Base-by-base conservation (phyloP, 2,797 vertebrate genomes). In the Galaxias olidus region DNA sequence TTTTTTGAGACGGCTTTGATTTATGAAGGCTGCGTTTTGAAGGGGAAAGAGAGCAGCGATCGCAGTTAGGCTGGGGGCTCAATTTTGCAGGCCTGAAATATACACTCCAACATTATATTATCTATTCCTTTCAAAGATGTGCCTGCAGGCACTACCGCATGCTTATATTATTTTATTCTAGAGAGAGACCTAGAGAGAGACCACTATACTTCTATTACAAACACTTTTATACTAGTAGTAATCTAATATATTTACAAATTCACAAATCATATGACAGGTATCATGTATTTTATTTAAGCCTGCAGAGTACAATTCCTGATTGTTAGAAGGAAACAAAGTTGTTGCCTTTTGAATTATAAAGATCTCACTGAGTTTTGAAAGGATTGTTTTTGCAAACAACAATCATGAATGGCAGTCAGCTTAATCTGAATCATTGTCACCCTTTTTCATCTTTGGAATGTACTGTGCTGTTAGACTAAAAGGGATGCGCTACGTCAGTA, bases 1-100 rank as follows among this genome's bases (percentile, higher is more conserved):
- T 65, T 15, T 46, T 44, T 51, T 68, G 20, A 59, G 30, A 44
- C 53, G 48, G 59, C 62, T 49, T 10, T 55, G 17, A 47, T 17
- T 13, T 15, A 18, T 45, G 17, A 43, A 19, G 57, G 43, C 15
- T 14, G 30, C 1, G 18, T 17, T 19, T 59, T 59, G 44, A 47
- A 46, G 17, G 13, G 19, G 18, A 46, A n/a, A 17, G 17, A 8
- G 44, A 59, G 46, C n/a, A 19, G 30, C n/a, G 11, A 12, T 41
- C 20, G 10, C 0, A 1, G n/a, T 20, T 7, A 7, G 52, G 20
- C 12, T 9, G 7, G 11, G 57, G 44, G 57, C 13, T 11, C 19
- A 17, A 59, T 59, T 59, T 59, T 1, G 17, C 57, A 59, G 46
- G 59, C 30, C 15, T 40, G 9, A n/a, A 49, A 49, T 41, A 49